phyloP scores from a whole-genome alignment of 1,140 invertebrate genomes.

The Calephelis virginiensis region DNA sequence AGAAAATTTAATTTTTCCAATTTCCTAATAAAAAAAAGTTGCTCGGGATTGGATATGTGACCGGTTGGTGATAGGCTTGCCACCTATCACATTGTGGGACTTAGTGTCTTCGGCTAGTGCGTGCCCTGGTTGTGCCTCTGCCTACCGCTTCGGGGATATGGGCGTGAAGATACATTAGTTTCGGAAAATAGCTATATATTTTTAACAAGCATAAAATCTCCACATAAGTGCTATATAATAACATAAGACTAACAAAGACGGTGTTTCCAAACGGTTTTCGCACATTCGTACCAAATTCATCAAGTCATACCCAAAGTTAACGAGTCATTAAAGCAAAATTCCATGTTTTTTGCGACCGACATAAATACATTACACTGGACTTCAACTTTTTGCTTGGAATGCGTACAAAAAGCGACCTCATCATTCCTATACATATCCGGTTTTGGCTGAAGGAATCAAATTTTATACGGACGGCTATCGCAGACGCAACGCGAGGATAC shows the following conservation, averaged over 20 bases:
- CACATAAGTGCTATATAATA: too few relatives aligned
- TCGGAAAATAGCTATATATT: too few relatives aligned
- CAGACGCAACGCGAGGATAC: conserved; percentile 4
- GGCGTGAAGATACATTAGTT: too few relatives aligned
- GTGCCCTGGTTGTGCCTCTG: too few relatives aligned
- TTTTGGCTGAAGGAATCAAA: conserved; percentile 48
- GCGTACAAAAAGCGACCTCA: conserved; percentile 63
- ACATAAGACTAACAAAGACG: neutral
- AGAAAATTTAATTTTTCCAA: too few relatives aligned
- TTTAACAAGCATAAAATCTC: neutral
- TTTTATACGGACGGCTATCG: conserved; percentile 27
- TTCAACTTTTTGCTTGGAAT: conserved; percentile 68
- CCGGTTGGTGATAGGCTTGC: too few relatives aligned
- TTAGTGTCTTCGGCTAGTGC: too few relatives aligned
- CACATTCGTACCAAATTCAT: conserved; percentile 55
- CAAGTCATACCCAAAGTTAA: conserved; percentile 60
- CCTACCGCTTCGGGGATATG: too few relatives aligned
- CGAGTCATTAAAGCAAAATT: conserved; percentile 68
- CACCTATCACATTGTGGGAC: too few relatives aligned
- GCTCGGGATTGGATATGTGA: too few relatives aligned
- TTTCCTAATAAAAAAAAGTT: too few relatives aligned
- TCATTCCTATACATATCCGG: conserved; percentile 59
- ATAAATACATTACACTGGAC: conserved; percentile 62
- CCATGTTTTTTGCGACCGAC: conserved; percentile 58
- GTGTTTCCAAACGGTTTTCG: conserved; percentile 32